Percentiles rank a stretch among this genome's conserved stretches.
These are phyloP conservation scores for Tetraneura akinire DNA, from an alignment of 1,140 invertebrate genomes.

Conservation along the genomic window DNA sequence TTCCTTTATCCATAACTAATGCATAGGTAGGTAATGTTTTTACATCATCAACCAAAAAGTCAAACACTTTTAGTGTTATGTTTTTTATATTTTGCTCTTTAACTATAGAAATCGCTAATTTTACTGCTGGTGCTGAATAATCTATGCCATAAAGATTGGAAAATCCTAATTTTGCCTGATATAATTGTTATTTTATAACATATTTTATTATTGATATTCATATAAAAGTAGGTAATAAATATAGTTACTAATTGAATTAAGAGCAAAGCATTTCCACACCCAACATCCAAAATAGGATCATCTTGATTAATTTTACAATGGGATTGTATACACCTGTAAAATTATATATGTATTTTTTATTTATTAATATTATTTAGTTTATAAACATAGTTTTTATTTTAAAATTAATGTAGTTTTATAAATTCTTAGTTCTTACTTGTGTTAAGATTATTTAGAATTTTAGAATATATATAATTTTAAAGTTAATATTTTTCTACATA, in stretches of 20 bases:
- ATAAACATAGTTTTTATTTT: too few relatives aligned
- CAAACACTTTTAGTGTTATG: conserved; percentile 31
- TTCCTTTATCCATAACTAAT: conserved; percentile 36
- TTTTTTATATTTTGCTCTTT: conserved; percentile 20
- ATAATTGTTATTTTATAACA: conserved; percentile 23
- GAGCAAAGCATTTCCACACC: conserved; percentile 42
- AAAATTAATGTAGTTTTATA: too few relatives aligned
- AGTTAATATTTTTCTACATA: too few relatives aligned
- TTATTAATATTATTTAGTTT: too few relatives aligned
- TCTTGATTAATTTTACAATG: not conserved
- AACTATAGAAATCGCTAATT: conserved; percentile 38
- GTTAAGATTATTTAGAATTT: too few relatives aligned
- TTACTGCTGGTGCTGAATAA: conserved; percentile 44
- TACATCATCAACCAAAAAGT: conserved; percentile 23
- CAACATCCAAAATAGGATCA: conserved; percentile 36
- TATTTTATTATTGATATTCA: not conserved
- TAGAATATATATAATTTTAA: too few relatives aligned
- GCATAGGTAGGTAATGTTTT: conserved; percentile 5
- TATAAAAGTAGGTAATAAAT: not conserved
- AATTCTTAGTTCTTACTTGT: too few relatives aligned
- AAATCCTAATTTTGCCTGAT: conserved; percentile 46
- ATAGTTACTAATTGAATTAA: conserved; percentile 40
- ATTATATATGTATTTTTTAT: not conserved
- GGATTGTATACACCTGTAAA: conserved; percentile 41
- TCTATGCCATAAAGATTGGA: conserved; percentile 45